Evolutionary conservation across 2,888 invertebrate genomes (phyloP).

Genomic region (Mythimna impura): DNA sequence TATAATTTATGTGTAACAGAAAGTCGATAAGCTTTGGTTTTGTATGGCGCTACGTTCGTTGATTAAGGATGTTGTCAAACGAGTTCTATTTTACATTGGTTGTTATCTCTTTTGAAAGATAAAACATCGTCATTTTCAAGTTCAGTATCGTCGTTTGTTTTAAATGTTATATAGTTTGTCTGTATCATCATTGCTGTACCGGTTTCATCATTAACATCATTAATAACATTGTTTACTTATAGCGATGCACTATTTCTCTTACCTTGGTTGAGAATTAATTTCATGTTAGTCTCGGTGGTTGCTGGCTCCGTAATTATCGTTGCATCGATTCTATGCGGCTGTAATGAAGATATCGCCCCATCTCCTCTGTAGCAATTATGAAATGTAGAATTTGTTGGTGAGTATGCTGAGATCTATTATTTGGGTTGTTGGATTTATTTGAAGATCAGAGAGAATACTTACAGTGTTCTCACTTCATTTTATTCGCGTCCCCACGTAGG

Average conservation of each 20-base stretch:
- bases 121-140: slow-evolving; percentile 61
- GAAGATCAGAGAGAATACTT: background rate
- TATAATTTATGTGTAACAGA: slow-evolving; percentile 71
- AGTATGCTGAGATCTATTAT: slow-evolving; percentile 13
- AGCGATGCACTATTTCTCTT: slow-evolving; percentile 77
- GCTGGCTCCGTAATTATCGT: slow-evolving; percentile 80
- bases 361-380: slow-evolving; percentile 81
- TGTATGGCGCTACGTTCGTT: slow-evolving; percentile 65
- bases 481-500: slow-evolving; percentile 12
- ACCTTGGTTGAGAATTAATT: slow-evolving; percentile 78
- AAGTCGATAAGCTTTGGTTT: slow-evolving; percentile 70
- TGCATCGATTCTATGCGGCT: slow-evolving; percentile 79
- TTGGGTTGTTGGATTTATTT: slow-evolving; percentile 3
- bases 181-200: slow-evolving; percentile 64
- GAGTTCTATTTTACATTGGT: slow-evolving; percentile 65
- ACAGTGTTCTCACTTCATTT: background rate
- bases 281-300: slow-evolving; percentile 70
- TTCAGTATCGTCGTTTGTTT: slow-evolving; percentile 49
- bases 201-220: slow-evolving; percentile 71
- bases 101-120: slow-evolving; percentile 66
- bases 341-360: slow-evolving; percentile 85
- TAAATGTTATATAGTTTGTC: slow-evolving; percentile 58
- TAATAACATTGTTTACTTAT: slow-evolving; percentile 70
- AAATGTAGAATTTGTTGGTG: slow-evolving; percentile 65
- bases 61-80: slow-evolving; percentile 68